phyloP scores from a whole-genome alignment of 92 coral and sea anemone genomes.

The Actinernus sp. region DNA sequence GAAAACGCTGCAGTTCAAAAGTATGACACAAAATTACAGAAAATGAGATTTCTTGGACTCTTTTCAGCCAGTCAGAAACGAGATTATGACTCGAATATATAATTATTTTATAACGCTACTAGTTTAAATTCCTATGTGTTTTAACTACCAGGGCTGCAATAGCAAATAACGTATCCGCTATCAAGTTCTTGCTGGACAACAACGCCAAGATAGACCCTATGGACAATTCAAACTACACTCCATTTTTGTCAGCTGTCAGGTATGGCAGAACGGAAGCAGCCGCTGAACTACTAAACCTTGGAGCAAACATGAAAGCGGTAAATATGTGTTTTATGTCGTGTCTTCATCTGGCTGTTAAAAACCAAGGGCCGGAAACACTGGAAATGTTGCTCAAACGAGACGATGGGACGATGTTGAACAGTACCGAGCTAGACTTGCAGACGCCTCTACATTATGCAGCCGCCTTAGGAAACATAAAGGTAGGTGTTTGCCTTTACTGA shows the following conservation, averaged over 20 bases:
- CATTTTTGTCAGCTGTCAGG: slow-evolving; percentile 66
- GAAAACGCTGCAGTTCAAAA: too few species aligned
- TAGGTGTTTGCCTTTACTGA: too few species aligned
- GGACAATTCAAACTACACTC: slow-evolving; percentile 62
- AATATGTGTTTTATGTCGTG: slow-evolving; percentile 37
- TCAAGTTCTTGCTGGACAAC: slow-evolving; percentile 59
- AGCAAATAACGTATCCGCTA: slow-evolving; percentile 32
- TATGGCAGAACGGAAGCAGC: slow-evolving; percentile 58
- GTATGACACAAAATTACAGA: too few species aligned
- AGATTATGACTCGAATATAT: too few species aligned
- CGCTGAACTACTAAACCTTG: slow-evolving; percentile 50
- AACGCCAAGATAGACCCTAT: slow-evolving; percentile 57
- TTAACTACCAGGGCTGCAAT: slow-evolving; percentile 83
- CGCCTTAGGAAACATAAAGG: slow-evolving; percentile 55
- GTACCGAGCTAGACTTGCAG: slow-evolving; percentile 40
- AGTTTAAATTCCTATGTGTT: too few species aligned
- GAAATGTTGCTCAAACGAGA: slow-evolving; percentile 58
- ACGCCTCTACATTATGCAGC: slow-evolving; percentile 81
- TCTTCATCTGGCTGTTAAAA: slow-evolving; percentile 67
- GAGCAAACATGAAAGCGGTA: slow-evolving; percentile 65
- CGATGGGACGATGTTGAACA: slow-evolving; percentile 46
- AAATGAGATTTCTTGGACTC: too few species aligned
- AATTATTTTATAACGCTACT: too few species aligned
- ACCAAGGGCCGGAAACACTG: slow-evolving; percentile 23
- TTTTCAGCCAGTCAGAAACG: too few species aligned